These are phyloP conservation scores for Ibycter americanus DNA, from an alignment of 2,797 vertebrate genomes.

Conservation along the genomic window DNA sequence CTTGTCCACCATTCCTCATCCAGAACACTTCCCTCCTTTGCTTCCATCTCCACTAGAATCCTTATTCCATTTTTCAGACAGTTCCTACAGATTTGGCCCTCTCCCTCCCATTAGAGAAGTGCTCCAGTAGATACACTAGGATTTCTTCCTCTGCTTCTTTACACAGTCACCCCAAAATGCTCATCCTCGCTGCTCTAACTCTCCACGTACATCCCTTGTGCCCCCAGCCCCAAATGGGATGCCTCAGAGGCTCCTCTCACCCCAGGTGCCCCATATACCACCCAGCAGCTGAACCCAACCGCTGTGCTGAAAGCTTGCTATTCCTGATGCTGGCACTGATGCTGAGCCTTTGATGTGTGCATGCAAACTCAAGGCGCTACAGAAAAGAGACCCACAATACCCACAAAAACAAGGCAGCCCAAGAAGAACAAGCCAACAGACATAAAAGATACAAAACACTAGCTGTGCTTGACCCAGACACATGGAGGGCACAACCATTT, in stretches of 20 bases:
- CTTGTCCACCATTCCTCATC: neutral
- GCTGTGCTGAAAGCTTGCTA: neutral
- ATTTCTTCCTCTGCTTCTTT: neutral
- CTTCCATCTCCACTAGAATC: neutral
- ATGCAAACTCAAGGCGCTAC: neutral
- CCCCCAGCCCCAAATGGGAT: neutral
- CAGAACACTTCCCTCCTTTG: neutral
- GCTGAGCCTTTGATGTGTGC: neutral
- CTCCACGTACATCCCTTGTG: accelerated
- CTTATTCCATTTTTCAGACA: neutral
- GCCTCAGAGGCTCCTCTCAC: neutral
- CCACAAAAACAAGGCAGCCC: neutral
- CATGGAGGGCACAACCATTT: neutral
- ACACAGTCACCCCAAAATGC: neutral
- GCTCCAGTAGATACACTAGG: neutral
- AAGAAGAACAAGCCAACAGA: neutral
- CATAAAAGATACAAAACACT: neutral
- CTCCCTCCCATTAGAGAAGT: neutral
- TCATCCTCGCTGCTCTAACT: neutral
- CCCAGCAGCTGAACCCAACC: neutral
- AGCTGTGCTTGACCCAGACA: neutral
- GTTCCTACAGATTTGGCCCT: neutral
- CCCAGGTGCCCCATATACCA: neutral
- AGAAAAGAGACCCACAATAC: neutral
- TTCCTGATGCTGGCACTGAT: accelerated